These are phyloP conservation scores for Phanerotoma sp. DNA, from an alignment of 2,888 invertebrate species.

Conservation along the genomic window DNA sequence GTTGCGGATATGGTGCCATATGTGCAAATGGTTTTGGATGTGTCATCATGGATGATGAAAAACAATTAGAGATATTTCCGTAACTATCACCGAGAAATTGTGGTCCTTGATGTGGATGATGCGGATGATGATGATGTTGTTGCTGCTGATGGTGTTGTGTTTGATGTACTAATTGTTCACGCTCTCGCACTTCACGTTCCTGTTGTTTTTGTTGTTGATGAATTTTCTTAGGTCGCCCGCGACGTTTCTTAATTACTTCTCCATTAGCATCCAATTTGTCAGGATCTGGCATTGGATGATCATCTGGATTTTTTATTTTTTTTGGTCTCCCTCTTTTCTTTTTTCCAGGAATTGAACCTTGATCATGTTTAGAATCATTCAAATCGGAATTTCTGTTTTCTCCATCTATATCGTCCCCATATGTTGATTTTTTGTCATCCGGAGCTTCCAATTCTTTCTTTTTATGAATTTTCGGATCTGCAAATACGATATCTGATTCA, in stretches of 20 bases:
- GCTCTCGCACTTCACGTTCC: slow-evolving; percentile 49
- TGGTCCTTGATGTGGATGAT: slow-evolving; percentile 39
- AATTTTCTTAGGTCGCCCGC: slow-evolving; percentile 86
- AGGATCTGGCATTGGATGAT: slow-evolving; percentile 60
- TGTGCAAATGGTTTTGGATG: slow-evolving; percentile 54
- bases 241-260: slow-evolving; percentile 80
- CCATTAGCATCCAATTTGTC: slow-evolving; percentile 57
- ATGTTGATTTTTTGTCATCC: slow-evolving; percentile 49
- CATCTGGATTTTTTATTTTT: slow-evolving; percentile 75
- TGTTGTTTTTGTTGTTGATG: slow-evolving; percentile 56
- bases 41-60: slow-evolving; percentile 53
- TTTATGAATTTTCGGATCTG: slow-evolving; percentile 69
- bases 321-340: slow-evolving; percentile 90
- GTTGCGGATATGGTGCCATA: slow-evolving; percentile 53
- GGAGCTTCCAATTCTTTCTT: slow-evolving; percentile 44
- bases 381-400: slow-evolving; percentile 50
- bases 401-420: slow-evolving; percentile 46
- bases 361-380: slow-evolving; percentile 48
- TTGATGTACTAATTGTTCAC: slow-evolving; percentile 43
- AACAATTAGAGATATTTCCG: slow-evolving; percentile 48
- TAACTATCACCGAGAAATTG: slow-evolving; percentile 49
- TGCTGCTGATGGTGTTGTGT: slow-evolving; percentile 43
- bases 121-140: slow-evolving; percentile 30
- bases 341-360: slow-evolving; percentile 68
- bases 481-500: slow-evolving; percentile 85